A percentile compares a stretch with the other conserved stretches of the same genome.
Conservation (phyloP, 2,888 invertebrate genomes). For the Zeuzera pyrina region DNA sequence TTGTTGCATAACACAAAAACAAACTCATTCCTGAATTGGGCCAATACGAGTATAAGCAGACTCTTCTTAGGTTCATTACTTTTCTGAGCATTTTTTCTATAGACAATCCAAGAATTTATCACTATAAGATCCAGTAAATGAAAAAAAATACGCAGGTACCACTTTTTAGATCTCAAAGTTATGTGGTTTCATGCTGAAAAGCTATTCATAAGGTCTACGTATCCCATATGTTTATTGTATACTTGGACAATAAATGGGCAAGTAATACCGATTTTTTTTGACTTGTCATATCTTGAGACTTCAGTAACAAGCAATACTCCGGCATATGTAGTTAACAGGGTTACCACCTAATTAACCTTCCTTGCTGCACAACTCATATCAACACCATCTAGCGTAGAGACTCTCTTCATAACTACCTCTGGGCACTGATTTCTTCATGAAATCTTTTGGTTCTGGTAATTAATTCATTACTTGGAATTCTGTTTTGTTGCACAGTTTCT, state of each 20-base stretch:
- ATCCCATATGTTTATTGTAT: constrained; percentile 35
- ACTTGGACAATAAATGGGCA: constrained; percentile 30
- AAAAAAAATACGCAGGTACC: constrained; percentile 33
- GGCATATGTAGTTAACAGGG: constrained; percentile 25
- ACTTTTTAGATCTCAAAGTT: constrained; percentile 23
- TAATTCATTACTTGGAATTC: constrained; percentile 13
- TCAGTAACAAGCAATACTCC: constrained; percentile 26
- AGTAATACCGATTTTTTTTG: constrained; percentile 25
- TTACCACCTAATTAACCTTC: constrained; percentile 31
- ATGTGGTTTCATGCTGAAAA: constrained; percentile 27
- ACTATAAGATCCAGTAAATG: constrained; percentile 26
- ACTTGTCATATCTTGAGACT: constrained; percentile 27
- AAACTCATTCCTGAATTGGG: constrained; percentile 10
- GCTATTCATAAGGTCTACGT: constrained; percentile 32
- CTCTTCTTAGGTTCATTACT: too few species aligned
- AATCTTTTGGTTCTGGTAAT: constrained; percentile 15
- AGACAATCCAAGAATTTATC: constrained; percentile 29
- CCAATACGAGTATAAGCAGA: constrained; percentile 14
- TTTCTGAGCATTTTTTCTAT: constrained; percentile 13
- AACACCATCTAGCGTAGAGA: constrained; percentile 16
- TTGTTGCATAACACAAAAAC: constrained; percentile 9
- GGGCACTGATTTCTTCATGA: constrained; percentile 13
- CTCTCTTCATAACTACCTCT: constrained; percentile 12
- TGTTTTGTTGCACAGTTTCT: constrained; percentile 14
- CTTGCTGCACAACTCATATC: constrained; percentile 28